phyloP scores from a whole-genome alignment of 2,113 vertebrate genomes.

The Arizona elegans region DNA sequence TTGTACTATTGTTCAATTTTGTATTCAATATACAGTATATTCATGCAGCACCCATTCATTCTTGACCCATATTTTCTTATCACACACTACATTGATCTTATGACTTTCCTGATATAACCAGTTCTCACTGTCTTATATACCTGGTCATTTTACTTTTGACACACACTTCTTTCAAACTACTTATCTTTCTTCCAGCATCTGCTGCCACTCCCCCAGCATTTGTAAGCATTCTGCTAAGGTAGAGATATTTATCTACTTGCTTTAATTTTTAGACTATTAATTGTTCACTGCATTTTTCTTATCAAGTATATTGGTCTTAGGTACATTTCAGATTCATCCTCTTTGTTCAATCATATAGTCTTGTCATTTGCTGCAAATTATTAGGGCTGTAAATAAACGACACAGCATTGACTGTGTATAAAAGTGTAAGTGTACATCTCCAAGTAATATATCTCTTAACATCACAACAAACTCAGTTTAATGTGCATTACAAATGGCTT shows the following conservation, averaged over 20 bases:
- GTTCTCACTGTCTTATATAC: background rate
- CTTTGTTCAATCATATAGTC: background rate
- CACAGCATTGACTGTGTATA: background rate
- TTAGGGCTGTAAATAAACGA: background rate
- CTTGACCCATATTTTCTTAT: background rate
- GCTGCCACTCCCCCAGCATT: background rate
- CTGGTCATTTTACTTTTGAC: background rate
- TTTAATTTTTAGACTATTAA: background rate
- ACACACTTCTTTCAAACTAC: background rate
- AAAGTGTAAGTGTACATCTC: background rate
- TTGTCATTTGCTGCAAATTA: background rate
- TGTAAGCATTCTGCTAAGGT: background rate
- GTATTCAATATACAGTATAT: background rate
- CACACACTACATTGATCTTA: background rate
- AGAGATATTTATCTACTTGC: background rate
- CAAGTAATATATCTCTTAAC: background rate
- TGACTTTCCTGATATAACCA: background rate
- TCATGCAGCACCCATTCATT: background rate
- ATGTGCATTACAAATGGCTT: no score
- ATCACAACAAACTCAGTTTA: background rate
- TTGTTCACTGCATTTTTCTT: background rate
- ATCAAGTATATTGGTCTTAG: background rate
- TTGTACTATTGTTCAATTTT: background rate
- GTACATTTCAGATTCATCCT: background rate
- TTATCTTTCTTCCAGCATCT: background rate